Percentiles rank a stretch among this genome's conserved stretches.
Conservation (phyloP, 35 echinoderm and acorn worm species). For the Lytechinus variegatus region DNA sequence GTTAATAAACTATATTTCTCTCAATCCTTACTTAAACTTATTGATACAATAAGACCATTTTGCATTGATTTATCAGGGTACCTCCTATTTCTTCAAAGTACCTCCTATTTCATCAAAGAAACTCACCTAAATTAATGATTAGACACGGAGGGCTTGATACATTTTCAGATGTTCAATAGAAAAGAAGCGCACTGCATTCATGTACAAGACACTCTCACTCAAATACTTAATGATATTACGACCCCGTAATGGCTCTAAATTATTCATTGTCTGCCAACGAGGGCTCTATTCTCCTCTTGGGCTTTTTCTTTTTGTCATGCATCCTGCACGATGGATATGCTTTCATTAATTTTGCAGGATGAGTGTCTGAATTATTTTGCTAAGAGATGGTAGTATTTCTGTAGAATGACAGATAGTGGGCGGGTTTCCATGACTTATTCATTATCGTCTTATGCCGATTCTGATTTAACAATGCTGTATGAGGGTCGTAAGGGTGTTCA, state of each 20-base stretch:
- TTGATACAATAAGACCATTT: too few relatives aligned
- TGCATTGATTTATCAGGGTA: too few relatives aligned
- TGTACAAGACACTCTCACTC: neutral
- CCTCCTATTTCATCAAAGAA: neutral
- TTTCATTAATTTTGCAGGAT: neutral
- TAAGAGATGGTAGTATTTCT: neutral
- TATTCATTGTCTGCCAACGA: slow-evolving; percentile 18
- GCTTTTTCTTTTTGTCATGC: slow-evolving; percentile 16
- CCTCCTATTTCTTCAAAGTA: neutral
- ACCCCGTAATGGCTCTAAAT: slow-evolving; percentile 17
- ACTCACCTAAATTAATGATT: neutral
- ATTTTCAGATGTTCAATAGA: neutral
- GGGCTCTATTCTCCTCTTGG: neutral
- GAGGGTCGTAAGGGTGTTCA: neutral
- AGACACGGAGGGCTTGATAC: neutral
- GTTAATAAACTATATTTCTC: too few relatives aligned
- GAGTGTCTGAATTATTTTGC: neutral
- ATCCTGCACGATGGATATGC: neutral
- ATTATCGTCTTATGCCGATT: neutral
- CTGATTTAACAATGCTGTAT: neutral
- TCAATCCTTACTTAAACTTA: too few relatives aligned
- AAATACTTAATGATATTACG: neutral
- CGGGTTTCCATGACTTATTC: neutral
- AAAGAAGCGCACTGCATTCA: neutral
- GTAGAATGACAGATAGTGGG: neutral